Evolutionary conservation across 1,140 invertebrate genomes (phyloP).

Genomic region (Oryctes rhinoceros): DNA sequence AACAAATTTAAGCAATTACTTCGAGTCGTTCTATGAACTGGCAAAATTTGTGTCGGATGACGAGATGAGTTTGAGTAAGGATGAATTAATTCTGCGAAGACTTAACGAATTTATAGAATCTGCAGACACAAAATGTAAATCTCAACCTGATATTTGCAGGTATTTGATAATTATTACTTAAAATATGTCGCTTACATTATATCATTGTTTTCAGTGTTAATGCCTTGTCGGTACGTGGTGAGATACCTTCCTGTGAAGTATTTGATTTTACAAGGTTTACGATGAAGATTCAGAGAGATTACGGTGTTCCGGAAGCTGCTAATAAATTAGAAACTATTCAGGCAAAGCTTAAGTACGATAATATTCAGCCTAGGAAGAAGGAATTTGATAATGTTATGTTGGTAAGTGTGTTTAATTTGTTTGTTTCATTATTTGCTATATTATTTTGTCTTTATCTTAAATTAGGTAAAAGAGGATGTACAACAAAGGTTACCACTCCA

Average conservation of each 20-base stretch:
- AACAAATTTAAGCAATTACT: slow-evolving; percentile 47
- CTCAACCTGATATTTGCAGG: neutral
- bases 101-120: slow-evolving; percentile 44
- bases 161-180: neutral
- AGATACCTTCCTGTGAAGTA: slow-evolving; percentile 40
- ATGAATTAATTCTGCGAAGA: slow-evolving; percentile 40
- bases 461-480: too few species aligned
- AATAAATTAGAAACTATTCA: slow-evolving; percentile 7
- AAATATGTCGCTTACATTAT: slow-evolving; percentile 19
- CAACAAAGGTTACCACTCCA: too few species aligned
- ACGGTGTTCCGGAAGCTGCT: slow-evolving; percentile 19
- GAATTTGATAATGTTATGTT: slow-evolving; percentile 15
- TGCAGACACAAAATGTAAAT: neutral
- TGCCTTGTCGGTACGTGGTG: slow-evolving; percentile 44
- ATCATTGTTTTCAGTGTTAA: slow-evolving; percentile 44
- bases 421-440: too few species aligned
- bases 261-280: slow-evolving; percentile 25
- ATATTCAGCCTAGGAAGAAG: neutral
- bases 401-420: neutral
- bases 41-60: slow-evolving; percentile 23
- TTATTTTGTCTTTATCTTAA: too few species aligned
- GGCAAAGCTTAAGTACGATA: slow-evolving; percentile 8
- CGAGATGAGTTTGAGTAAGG: neutral
- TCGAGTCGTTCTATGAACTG: slow-evolving; percentile 44
- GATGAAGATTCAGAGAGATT: slow-evolving; percentile 17